Base-by-base conservation (phyloP, 2,888 invertebrate species). In the Trilocha varians region DNA sequence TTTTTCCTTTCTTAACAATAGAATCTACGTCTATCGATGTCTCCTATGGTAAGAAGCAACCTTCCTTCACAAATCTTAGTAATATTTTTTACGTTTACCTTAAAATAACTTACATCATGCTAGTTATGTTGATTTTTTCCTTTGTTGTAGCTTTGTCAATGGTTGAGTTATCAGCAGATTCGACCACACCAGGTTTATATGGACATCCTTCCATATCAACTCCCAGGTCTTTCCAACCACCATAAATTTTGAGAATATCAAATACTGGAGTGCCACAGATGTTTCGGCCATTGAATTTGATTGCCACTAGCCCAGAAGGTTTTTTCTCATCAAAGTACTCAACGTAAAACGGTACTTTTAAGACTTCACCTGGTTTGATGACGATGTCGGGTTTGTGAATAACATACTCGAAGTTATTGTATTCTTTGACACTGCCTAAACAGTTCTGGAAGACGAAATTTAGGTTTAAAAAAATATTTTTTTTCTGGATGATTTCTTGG, bases 321-420 rank as follows among this genome's bases (percentile, higher is more conserved):
- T 66, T 66, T 13, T 65, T 68, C 3, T 68, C 55, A 1, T 69
- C 59, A 48, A 87, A 80, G 62, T 87, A 89, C 51, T 87, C 87
- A 6, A 89, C 85, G 61, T 88, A 89, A 56, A 90, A 88, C n/a
- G 87, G 70, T 1, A 89, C 71, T 0, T 80, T 57, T 1, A 84
- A 65, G 0, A 87, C 82, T 9, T 83, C 72, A 0, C 86, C 87
- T 0, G 88, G 87, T 17, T 74, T 70, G 17, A 90, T 70, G 42
- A 72, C 78, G 62, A 87, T 78, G 40, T 83, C 80, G 1, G 80
- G 78, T 53, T 88, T 88, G 51, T 87, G 83, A 35, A 90, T 79
- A 45, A 87, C 83, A 57, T 86, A 90, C 48, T 87, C 85, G n/a
- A 66, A 67, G 55, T 89, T 88, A 55, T 90, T 87, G 16, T 71